Conservation (phyloP, 2,888 invertebrate species). For the Cataglyphis albicans region DNA sequence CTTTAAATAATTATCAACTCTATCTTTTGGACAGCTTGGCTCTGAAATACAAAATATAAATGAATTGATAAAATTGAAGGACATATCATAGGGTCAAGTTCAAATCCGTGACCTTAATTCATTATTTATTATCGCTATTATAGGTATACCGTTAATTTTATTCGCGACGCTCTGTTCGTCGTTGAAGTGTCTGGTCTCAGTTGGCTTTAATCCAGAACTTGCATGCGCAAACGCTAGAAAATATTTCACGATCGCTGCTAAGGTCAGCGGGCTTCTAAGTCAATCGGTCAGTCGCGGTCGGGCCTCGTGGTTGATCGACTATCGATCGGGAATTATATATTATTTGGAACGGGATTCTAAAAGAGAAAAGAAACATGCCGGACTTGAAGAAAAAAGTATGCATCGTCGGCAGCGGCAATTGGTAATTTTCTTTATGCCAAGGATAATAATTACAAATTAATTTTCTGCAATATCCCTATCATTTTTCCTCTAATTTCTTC, state of each 20-base stretch:
- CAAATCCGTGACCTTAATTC: slow-evolving; percentile 7
- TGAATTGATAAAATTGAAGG: not conserved
- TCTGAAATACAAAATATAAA: not conserved
- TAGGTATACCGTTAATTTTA: slow-evolving; percentile 81
- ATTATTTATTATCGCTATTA: slow-evolving; percentile 73
- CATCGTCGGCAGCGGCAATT: slow-evolving; percentile 88
- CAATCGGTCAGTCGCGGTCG: slow-evolving; percentile 76
- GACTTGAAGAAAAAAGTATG: slow-evolving; percentile 86
- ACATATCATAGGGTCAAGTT: not conserved
- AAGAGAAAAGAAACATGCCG: not conserved
- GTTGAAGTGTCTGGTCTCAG: slow-evolving; percentile 67
- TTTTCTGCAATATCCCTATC: not conserved
- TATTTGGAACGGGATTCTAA: slow-evolving; percentile 1
- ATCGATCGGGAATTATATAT: slow-evolving; percentile 27
- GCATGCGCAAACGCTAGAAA: slow-evolving; percentile 76
- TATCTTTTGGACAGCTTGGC: not conserved
- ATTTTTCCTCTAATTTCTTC: not conserved
- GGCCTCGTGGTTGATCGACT: slow-evolving; percentile 51
- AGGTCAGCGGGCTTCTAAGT: slow-evolving; percentile 82
- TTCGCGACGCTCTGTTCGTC: slow-evolving; percentile 68
- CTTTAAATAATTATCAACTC: not conserved
- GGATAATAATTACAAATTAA: slow-evolving; percentile 17
- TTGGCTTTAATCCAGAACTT: slow-evolving; percentile 82
- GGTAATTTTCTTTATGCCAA: slow-evolving; percentile 82
- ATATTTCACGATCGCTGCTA: slow-evolving; percentile 77